phyloP scores from a whole-genome alignment of 2,113 vertebrate species.

The Leptobrachium ailaonicum region DNA sequence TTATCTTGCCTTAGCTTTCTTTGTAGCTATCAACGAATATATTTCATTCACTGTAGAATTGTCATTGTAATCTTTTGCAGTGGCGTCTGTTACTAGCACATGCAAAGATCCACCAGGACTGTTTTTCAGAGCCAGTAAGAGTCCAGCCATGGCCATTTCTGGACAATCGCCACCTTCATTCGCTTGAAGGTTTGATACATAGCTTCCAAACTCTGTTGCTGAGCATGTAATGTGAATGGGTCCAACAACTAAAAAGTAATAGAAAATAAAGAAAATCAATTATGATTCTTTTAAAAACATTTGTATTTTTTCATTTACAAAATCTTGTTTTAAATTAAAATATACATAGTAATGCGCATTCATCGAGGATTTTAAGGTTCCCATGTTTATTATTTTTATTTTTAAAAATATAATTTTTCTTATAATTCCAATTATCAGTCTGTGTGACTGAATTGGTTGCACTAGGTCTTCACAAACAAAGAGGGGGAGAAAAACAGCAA shows the following conservation, averaged over 20 bases:
- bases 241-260: slow-evolving; percentile 9
- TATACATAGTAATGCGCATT: too few relatives aligned
- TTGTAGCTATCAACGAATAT: slow-evolving; percentile 1
- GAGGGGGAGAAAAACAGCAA: too few relatives aligned
- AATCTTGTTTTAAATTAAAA: too few relatives aligned
- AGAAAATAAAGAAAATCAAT: too few relatives aligned
- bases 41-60: not conserved
- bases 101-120: not conserved
- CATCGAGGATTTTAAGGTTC: too few relatives aligned
- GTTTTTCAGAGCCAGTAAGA: slow-evolving; percentile 5
- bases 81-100: slow-evolving; percentile 13
- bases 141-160: slow-evolving; percentile 17
- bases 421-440: too few relatives aligned
- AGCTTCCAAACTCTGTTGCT: not conserved
- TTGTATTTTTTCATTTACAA: too few relatives aligned
- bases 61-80: slow-evolving; percentile 17
- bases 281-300: too few relatives aligned
- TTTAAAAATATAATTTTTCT: too few relatives aligned
- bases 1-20: slow-evolving; percentile 5
- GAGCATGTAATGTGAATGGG: slow-evolving; percentile 4
- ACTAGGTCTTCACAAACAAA: too few relatives aligned
- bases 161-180: slow-evolving; percentile 13
- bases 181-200: not conserved
- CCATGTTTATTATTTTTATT: too few relatives aligned
- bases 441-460: too few relatives aligned